These are phyloP conservation scores for Trididemnum miniatum DNA, from an alignment of 23 tunicate species.

Conservation along the genomic window DNA sequence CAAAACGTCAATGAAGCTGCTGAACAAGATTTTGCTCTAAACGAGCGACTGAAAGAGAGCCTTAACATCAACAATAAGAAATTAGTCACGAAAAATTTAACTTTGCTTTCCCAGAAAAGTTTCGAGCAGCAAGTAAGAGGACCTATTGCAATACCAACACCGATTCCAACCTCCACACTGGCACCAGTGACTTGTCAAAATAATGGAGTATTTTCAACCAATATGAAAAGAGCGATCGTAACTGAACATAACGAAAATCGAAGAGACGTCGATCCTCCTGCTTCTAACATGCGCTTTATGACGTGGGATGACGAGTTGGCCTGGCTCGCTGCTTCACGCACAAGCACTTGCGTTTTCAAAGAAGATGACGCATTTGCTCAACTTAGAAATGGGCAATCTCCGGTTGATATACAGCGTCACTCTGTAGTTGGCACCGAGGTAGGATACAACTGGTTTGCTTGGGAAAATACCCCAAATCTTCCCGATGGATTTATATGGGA, in stretches of 20 bases:
- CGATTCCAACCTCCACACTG: too few relatives aligned
- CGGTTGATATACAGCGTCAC: constrained; percentile 38
- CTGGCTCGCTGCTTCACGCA: constrained; percentile 59
- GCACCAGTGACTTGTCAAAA: neutral
- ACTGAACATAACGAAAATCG: constrained; percentile 57
- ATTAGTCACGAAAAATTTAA: too few relatives aligned
- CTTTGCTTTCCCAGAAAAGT: too few relatives aligned
- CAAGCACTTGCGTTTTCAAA: constrained; percentile 46
- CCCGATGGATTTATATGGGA: constrained; percentile 46
- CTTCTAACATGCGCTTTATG: constrained; percentile 63
- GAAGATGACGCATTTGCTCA: constrained; percentile 32
- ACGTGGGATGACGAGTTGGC: constrained; percentile 86
- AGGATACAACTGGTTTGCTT: constrained; percentile 79
- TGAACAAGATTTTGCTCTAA: too few relatives aligned
- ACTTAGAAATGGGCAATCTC: neutral
- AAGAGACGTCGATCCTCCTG: constrained; percentile 53
- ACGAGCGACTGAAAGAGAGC: too few relatives aligned
- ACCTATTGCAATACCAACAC: too few relatives aligned
- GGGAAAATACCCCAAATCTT: constrained; percentile 49
- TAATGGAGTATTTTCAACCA: neutral
- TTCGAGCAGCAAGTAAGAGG: too few relatives aligned
- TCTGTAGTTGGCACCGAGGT: constrained; percentile 45
- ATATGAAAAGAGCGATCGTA: neutral
- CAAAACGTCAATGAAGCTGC: too few relatives aligned
- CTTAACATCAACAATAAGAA: neutral